Evolutionary conservation across 2,113 vertebrate genomes (phyloP).

Genomic region (Pachypanchax playfairii): DNA sequence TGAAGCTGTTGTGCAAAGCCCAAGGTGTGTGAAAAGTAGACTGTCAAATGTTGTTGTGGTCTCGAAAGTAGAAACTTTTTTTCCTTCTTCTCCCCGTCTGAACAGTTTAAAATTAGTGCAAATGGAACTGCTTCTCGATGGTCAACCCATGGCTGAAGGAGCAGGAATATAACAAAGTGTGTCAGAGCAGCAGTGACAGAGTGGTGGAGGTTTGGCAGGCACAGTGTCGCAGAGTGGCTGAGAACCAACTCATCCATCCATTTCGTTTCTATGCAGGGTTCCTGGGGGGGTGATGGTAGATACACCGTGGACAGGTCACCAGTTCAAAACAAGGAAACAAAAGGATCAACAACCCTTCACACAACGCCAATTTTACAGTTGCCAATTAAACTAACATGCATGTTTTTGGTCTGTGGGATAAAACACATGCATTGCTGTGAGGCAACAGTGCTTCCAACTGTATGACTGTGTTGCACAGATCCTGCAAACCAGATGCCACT

Average conservation of each 20-base stretch:
- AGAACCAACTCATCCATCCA: constrained; percentile 36
- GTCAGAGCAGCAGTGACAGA: constrained; percentile 31
- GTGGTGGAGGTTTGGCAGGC: constrained; percentile 27
- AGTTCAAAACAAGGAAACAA: too few relatives aligned
- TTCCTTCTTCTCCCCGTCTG: not conserved
- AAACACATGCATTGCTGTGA: too few relatives aligned
- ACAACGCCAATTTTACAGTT: too few relatives aligned
- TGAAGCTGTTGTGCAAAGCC: not conserved
- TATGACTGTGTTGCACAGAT: too few relatives aligned
- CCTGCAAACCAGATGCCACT: constrained; percentile 11
- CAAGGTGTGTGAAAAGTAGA: not conserved
- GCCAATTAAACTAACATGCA: too few relatives aligned
- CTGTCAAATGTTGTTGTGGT: not conserved
- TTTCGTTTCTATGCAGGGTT: too few relatives aligned
- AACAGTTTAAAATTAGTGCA: not conserved
- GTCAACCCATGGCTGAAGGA: constrained; percentile 15
- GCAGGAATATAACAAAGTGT: constrained; percentile 25
- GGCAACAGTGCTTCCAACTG: too few relatives aligned
- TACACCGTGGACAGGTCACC: too few relatives aligned
- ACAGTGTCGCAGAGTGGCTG: constrained; percentile 23
- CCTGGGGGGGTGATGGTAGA: too few relatives aligned
- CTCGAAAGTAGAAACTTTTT: not conserved
- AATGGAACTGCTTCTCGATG: constrained; percentile 16
- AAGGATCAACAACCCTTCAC: too few relatives aligned
- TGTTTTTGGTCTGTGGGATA: too few relatives aligned